These are phyloP conservation scores for Macrobrachium rosenbergii DNA, from an alignment of 1,140 invertebrate genomes.

Conservation along the genomic window DNA sequence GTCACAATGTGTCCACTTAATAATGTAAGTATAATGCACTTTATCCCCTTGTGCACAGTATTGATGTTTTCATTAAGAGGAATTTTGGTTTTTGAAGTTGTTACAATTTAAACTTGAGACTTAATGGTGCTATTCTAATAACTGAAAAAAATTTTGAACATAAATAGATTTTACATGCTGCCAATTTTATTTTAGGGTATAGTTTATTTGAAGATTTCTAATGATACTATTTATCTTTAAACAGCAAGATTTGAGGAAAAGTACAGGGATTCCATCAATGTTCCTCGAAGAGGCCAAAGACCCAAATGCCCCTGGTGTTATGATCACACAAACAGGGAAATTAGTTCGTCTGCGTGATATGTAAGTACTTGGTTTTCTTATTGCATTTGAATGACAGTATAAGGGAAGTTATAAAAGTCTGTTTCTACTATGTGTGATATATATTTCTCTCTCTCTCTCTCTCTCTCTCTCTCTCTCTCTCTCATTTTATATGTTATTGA, in stretches of 20 bases:
- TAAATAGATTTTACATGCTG: too few relatives aligned
- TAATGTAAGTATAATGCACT: conserved; percentile 72
- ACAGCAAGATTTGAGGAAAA: conserved; percentile 86
- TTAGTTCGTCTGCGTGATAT: conserved; percentile 92
- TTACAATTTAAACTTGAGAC: not conserved
- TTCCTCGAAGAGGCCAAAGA: conserved; percentile 95
- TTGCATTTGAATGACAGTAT: not conserved
- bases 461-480: too few relatives aligned
- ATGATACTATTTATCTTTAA: not conserved
- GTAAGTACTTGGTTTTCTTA: conserved; percentile 75
- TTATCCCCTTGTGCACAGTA: not conserved
- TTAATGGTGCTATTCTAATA: not conserved
- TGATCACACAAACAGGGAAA: conserved; percentile 92
- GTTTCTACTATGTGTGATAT: not conserved
- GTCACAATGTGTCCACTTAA: conserved; percentile 91
- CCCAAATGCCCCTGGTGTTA: conserved; percentile 88
- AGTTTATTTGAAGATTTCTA: conserved; percentile 8
- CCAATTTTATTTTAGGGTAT: too few relatives aligned
- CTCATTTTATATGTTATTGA: too few relatives aligned
- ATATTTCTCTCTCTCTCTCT: too few relatives aligned
- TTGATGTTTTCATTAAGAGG: conserved; percentile 5
- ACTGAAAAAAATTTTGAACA: too few relatives aligned
- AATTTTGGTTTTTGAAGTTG: not conserved
- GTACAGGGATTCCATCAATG: conserved; percentile 97
- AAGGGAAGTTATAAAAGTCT: not conserved